Conservation (phyloP, 2,113 vertebrate genomes). For the Ameiurus melas region DNA sequence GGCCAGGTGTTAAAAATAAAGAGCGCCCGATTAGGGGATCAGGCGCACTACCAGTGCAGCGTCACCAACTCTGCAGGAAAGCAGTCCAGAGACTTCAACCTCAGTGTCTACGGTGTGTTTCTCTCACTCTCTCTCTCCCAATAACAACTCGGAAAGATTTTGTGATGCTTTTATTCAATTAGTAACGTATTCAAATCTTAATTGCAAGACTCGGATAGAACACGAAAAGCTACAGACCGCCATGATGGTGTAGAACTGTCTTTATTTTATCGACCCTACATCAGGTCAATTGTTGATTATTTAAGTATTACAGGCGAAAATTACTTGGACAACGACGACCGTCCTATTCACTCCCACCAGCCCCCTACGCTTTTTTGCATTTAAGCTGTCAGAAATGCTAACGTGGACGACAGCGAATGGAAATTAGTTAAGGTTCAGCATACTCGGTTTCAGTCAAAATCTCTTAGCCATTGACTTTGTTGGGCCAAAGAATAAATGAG, state of each 20-base stretch:
- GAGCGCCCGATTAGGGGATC: conserved; percentile 82
- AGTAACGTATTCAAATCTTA: not conserved
- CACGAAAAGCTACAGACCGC: not conserved
- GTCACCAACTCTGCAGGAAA: conserved; percentile 86
- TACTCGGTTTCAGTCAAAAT: not conserved
- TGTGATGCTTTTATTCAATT: not conserved
- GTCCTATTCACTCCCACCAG: not conserved
- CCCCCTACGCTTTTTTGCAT: not conserved
- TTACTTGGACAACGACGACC: too few species aligned
- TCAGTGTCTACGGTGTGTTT: conserved; percentile 81
- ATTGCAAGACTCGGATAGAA: not conserved
- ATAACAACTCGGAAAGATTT: not conserved
- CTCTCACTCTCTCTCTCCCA: not conserved
- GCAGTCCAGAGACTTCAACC: conserved; percentile 83
- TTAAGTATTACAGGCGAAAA: not conserved
- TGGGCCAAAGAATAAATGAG: not conserved
- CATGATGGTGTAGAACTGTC: too few species aligned
- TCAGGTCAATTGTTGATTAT: too few species aligned
- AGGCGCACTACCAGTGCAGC: conserved; percentile 88
- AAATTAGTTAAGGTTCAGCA: not conserved
- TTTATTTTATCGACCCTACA: not conserved
- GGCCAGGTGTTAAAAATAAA: conserved; percentile 85
- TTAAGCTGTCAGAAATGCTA: not conserved
- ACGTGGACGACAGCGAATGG: too few species aligned
- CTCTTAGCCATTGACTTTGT: not conserved